Conservation (phyloP, 2,797 vertebrate genomes). For the Chromis chromis region DNA sequence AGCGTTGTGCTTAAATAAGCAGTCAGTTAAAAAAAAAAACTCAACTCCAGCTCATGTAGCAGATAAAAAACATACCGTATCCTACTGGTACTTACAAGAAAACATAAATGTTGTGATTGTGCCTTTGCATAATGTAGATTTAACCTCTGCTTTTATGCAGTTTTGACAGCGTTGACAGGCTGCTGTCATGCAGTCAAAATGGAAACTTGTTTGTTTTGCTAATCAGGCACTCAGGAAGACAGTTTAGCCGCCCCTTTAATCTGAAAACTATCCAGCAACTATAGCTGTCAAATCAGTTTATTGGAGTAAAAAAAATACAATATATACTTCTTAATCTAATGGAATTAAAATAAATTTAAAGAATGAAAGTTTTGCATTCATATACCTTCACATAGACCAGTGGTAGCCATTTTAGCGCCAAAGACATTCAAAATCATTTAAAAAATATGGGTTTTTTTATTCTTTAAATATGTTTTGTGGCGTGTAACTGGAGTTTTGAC, state of each 20-base stretch:
- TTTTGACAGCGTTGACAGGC: not conserved
- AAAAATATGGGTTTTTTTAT: not conserved
- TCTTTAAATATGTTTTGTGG: no score
- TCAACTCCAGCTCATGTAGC: not conserved
- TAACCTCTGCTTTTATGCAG: conserved; percentile 5
- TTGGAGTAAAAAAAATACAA: not conserved
- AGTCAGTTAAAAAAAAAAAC: not conserved
- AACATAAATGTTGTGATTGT: no score
- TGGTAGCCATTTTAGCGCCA: not conserved
- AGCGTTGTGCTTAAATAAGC: not conserved
- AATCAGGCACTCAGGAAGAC: not conserved
- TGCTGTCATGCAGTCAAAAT: not conserved
- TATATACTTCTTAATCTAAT: no score
- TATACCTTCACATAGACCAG: not conserved
- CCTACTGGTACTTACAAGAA: not conserved
- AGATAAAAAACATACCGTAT: not conserved
- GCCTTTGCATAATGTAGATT: not conserved
- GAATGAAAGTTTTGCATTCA: not conserved
- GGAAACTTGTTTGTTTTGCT: no score
- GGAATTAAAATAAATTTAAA: no score
- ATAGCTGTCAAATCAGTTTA: not conserved
- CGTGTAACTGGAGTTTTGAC: no score
- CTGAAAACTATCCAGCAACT: not conserved
- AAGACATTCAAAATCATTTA: not conserved
- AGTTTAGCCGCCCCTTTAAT: not conserved